Conservation (phyloP, 30 jellyfish, hydroid and myxozoan genomes). For the Hydra vulgaris region DNA sequence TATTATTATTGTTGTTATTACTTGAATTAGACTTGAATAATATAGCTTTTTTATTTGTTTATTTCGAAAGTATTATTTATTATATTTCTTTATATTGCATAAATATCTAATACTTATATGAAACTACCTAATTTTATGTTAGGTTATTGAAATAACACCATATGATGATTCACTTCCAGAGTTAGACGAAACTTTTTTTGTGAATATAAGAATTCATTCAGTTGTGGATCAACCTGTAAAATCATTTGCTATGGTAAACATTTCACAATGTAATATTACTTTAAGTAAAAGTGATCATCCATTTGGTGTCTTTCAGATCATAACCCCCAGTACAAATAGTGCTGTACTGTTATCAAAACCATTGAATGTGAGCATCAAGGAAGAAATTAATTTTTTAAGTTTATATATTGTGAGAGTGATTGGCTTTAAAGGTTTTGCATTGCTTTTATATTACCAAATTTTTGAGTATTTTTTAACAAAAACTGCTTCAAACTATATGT, state of each 20-base stretch:
- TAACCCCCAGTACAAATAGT: slow-evolving; percentile 15
- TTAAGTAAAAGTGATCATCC: slow-evolving; percentile 45
- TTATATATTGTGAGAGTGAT: slow-evolving; percentile 62
- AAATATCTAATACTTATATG: too few species aligned
- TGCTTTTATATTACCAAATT: too few species aligned
- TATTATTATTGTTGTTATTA: too few species aligned
- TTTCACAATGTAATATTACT: slow-evolving; percentile 33
- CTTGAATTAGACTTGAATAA: background rate
- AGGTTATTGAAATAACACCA: slow-evolving; percentile 33
- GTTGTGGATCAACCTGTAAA: slow-evolving; percentile 41
- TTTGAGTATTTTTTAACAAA: too few species aligned
- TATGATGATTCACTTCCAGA: slow-evolving; percentile 63
- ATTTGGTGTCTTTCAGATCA: slow-evolving; percentile 54
- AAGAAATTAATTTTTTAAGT: slow-evolving; percentile 36
- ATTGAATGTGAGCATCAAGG: slow-evolving; percentile 21
- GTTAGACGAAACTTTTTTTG: slow-evolving; percentile 28
- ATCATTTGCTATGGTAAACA: slow-evolving; percentile 44
- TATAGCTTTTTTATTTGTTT: too few species aligned
- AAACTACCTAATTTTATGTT: background rate
- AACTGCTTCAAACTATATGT: too few species aligned
- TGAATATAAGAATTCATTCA: slow-evolving; percentile 36
- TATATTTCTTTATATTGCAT: too few species aligned
- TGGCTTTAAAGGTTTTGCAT: slow-evolving; percentile 49
- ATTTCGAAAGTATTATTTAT: too few species aligned
- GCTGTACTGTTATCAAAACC: slow-evolving; percentile 28